Conservation (phyloP, 2,888 invertebrate species). For the Melanargia galathea region DNA sequence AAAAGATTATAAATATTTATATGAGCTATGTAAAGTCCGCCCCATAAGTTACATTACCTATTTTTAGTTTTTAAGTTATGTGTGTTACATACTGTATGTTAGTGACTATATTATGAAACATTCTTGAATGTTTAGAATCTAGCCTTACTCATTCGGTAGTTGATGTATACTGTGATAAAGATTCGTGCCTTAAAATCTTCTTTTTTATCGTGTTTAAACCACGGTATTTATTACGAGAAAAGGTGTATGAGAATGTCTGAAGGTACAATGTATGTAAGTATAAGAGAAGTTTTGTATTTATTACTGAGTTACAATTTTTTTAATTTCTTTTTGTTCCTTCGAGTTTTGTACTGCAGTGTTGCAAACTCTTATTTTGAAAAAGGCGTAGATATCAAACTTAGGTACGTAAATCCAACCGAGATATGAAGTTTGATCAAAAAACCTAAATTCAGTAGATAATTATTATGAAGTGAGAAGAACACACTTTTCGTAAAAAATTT, state of each 20-base stretch:
- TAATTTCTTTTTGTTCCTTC: neutral
- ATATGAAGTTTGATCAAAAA: too few species aligned
- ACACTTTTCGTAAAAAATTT: too few species aligned
- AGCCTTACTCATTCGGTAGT: constrained; percentile 47
- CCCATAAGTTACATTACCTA: neutral
- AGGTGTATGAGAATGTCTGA: neutral
- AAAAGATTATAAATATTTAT: neutral
- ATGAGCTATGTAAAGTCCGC: neutral
- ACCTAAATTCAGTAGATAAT: too few species aligned
- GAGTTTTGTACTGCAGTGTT: too few species aligned
- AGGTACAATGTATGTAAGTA: neutral
- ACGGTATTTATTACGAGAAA: neutral
- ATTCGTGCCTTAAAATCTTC: constrained; percentile 66
- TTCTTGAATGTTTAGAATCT: constrained; percentile 29
- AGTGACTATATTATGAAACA: constrained; percentile 21
- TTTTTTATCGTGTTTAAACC: constrained; percentile 27
- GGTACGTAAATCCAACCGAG: too few species aligned
- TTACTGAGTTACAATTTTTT: neutral
- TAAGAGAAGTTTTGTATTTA: neutral
- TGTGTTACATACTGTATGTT: constrained; percentile 21
- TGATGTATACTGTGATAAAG: constrained; percentile 75
- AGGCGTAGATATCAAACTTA: too few species aligned
- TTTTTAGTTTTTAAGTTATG: constrained; percentile 7
- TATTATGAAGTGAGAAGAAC: too few species aligned
- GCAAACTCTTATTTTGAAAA: too few species aligned